Conservation (phyloP, 2,113 vertebrate species). For the Poeciliopsis prolifica region DNA sequence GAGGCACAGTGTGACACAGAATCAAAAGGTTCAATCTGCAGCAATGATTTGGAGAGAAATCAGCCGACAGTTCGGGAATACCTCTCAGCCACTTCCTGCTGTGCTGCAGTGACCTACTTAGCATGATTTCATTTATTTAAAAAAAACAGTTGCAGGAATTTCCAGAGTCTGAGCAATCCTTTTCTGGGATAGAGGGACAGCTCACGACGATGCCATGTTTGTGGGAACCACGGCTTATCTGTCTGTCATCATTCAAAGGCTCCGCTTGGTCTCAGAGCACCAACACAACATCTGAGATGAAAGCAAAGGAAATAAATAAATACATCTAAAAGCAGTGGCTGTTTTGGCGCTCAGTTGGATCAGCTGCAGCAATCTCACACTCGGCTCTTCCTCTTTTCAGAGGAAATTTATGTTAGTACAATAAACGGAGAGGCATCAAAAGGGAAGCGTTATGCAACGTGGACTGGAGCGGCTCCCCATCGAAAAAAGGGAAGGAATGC, state of each 20-base stretch:
- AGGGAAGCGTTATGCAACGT: conserved; percentile 46
- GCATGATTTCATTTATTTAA: conserved; percentile 33
- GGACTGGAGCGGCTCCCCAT: conserved; percentile 1
- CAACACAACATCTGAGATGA: background rate
- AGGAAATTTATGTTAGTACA: conserved; percentile 34
- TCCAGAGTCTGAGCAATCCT: conserved; percentile 40
- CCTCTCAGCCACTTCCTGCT: conserved; percentile 37
- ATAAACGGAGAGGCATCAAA: conserved; percentile 28
- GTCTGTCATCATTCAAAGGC: background rate
- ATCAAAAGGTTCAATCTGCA: conserved; percentile 36
- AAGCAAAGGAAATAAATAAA: no score
- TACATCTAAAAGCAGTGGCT: background rate
- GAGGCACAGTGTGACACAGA: conserved; percentile 14
- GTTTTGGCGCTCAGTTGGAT: background rate
- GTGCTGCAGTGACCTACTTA: conserved; percentile 59
- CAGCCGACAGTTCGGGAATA: conserved; percentile 34
- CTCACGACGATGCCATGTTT: conserved; percentile 23
- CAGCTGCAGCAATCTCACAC: conserved; percentile 22
- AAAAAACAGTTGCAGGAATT: conserved; percentile 27
- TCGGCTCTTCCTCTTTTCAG: conserved; percentile 35
- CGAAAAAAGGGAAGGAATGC: conserved; percentile 42
- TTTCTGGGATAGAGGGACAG: conserved; percentile 2
- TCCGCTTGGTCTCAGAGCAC: background rate
- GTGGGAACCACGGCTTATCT: background rate
- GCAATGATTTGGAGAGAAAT: conserved; percentile 33